phyloP scores from a whole-genome alignment of 2,113 vertebrate genomes.

The Chaetura pelagica region DNA sequence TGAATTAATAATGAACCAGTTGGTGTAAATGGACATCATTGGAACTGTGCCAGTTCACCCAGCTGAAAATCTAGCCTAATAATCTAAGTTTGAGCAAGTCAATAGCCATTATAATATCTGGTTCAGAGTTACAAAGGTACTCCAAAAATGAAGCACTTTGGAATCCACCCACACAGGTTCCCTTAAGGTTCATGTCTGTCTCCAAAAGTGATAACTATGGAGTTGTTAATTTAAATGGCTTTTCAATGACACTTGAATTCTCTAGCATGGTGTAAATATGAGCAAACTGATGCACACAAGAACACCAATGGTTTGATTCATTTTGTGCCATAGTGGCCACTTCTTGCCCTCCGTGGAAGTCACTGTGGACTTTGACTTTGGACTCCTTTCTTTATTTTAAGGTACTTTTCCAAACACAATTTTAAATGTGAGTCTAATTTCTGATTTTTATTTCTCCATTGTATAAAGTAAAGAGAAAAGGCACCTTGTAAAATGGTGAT shows the following conservation, averaged over 20 bases:
- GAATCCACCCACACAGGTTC: not conserved
- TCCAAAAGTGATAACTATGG: conserved; percentile 9
- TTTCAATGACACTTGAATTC: not conserved
- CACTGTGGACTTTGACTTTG: not conserved
- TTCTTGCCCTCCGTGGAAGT: not conserved
- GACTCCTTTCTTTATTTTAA: not conserved
- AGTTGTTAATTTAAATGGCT: conserved; percentile 31
- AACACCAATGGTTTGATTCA: not conserved
- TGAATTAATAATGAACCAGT: conserved; percentile 68
- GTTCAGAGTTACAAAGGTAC: conserved; percentile 29
- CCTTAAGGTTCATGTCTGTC: conserved; percentile 30
- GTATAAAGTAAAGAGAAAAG: not conserved
- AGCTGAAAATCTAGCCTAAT: conserved; percentile 60
- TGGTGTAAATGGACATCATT: conserved; percentile 44
- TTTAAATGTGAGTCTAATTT: not conserved
- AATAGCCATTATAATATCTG: conserved; percentile 44
- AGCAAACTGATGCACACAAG: not conserved
- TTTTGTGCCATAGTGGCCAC: not conserved
- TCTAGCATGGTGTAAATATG: not conserved
- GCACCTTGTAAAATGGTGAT: not conserved
- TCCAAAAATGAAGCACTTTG: not conserved
- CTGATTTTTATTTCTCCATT: not conserved
- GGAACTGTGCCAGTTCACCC: conserved; percentile 45
- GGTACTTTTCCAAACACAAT: not conserved
- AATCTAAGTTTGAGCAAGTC: conserved; percentile 47